Conservation (phyloP, 1,140 invertebrate species). For the Aphaenogaster rudis region DNA sequence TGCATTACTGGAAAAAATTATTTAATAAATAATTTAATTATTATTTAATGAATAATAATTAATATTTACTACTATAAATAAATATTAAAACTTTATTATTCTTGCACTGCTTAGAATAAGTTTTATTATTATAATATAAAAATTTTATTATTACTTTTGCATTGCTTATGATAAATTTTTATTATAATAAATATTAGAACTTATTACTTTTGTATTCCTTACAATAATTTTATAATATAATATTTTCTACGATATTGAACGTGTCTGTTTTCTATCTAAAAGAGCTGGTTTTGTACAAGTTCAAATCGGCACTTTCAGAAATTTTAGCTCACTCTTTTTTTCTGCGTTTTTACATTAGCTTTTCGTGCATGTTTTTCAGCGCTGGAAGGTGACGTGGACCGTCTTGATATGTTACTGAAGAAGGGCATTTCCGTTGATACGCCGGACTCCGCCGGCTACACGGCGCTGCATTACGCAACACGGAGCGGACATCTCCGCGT, state of each 20-base stretch:
- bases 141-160: not conserved
- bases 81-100: too few relatives aligned
- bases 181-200: too few relatives aligned
- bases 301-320: not conserved
- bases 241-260: too few relatives aligned
- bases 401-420: slow-evolving; percentile 88
- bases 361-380: slow-evolving; percentile 84
- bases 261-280: too few relatives aligned
- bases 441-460: slow-evolving; percentile 91
- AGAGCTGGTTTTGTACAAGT: not conserved
- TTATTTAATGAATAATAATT: too few relatives aligned
- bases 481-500: slow-evolving; percentile 91
- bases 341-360: not conserved
- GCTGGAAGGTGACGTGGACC: slow-evolving; percentile 89
- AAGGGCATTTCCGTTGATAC: slow-evolving; percentile 85
- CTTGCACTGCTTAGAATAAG: too few relatives aligned
- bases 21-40: too few relatives aligned
- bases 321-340: not conserved
- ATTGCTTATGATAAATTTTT: not conserved
- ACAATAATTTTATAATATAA: too few relatives aligned
- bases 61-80: too few relatives aligned
- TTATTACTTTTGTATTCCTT: too few relatives aligned
- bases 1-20: not conserved
- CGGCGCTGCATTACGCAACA: slow-evolving; percentile 94
- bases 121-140: too few relatives aligned